Evolutionary conservation across 2,888 invertebrate species (phyloP).

Genomic region (Drosophila meridionalis): DNA sequence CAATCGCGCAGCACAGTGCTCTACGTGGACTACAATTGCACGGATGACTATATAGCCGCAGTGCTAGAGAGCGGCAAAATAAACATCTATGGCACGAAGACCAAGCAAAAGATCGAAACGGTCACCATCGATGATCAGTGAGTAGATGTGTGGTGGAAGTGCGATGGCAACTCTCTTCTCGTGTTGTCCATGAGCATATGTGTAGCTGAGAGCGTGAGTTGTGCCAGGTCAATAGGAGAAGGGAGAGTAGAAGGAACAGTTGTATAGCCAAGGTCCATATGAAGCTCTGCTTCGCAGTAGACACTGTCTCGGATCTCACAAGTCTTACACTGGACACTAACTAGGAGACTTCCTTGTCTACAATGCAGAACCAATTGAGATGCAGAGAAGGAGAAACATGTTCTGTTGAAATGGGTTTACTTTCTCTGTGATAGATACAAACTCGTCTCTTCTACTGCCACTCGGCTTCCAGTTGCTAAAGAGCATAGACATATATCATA

Average conservation of each 20-base stretch:
- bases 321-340: too few species aligned
- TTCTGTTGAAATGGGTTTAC: too few species aligned
- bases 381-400: too few species aligned
- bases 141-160: conserved; percentile 19
- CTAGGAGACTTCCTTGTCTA: too few species aligned
- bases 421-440: too few species aligned
- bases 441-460: too few species aligned
- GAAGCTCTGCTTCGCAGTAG: not conserved
- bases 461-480: too few species aligned
- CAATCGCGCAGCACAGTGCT: conserved; percentile 77
- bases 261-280: not conserved
- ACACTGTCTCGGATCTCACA: too few species aligned
- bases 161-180: too few species aligned
- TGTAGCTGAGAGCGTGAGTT: not conserved
- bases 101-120: conserved; percentile 81
- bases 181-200: not conserved
- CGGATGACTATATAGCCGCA: conserved; percentile 83
- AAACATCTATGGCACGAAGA: conserved; percentile 82
- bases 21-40: conserved; percentile 83
- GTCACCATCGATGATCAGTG: conserved; percentile 81
- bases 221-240: not conserved
- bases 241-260: not conserved
- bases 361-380: too few species aligned
- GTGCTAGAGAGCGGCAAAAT: conserved; percentile 83
- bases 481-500: too few species aligned